Evolutionary conservation across 2,797 vertebrate species (phyloP), one percentile per base, ranked within the genome.

Genomic region (Chaenodraco wilsoni): DNA sequence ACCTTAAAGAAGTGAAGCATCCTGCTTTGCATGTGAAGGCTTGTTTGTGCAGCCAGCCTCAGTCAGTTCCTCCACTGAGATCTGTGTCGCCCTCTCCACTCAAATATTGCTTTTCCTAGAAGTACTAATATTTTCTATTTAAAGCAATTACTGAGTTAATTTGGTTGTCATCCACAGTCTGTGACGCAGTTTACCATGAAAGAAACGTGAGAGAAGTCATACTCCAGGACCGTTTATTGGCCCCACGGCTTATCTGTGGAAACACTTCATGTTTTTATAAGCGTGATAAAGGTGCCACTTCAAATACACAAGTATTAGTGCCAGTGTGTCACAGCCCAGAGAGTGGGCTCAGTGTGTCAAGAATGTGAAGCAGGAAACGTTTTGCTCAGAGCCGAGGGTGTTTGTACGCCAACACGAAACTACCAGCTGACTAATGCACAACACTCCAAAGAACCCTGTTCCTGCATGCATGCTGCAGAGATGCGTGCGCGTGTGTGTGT

Each of bases 1-100:
- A 66, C 13, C 12, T n/a, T 59, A 11, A 48, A 66, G n/a, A 67
- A 51, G 46, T n/a, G 66, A 66, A 45, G 66, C 31, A 57, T 44
- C 59, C 48, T 71, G 62, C 45, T 78, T 59, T 72, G 58, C 74
- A 72, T 81, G 79, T 72, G 12, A 74, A 74, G 61, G 21, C 63
- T 54, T 51, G 69, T 67, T 46, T 64, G 40, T 43, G 27, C 58
- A 10, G 33, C 9, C 40, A 17, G 52, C 27, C 11, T 65, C 17
- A 8, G n/a, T 58, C 11, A 11, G n/a, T 61, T 12, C 61, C 37
- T 37, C 31, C 19, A 56, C 9, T 5, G 15, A 33, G 0, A 3
- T 55, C 19, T 27, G 54, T 31, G 9, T 64, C 64, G 60, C 17
- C 5, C 1, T 45, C 9, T 19, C 3, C 7, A 16, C 16, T 9